Evolutionary conservation across 2,888 invertebrate species (phyloP).

Genomic region (Ctena decussata): DNA sequence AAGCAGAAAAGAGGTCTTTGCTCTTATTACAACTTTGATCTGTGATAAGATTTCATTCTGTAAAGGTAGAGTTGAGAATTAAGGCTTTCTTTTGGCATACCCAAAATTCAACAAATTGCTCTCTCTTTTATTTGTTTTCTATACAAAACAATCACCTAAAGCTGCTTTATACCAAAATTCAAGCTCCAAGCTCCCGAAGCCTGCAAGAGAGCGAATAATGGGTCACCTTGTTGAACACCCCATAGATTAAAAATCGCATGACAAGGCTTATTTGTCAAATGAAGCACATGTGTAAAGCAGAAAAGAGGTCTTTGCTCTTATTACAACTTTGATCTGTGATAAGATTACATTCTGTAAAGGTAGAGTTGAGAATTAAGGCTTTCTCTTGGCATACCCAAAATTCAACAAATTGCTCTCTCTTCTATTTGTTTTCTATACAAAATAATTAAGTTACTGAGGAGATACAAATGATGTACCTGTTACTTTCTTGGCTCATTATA

Average conservation of each 20-base stretch:
- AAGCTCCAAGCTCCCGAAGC: not conserved
- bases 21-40: not conserved
- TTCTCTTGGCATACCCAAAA: not conserved
- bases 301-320: not conserved
- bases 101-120: too few species aligned
- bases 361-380: not conserved
- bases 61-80: too few species aligned
- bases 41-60: too few species aligned
- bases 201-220: not conserved
- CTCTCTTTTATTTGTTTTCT: not conserved
- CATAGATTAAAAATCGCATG: not conserved
- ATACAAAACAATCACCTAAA: not conserved
- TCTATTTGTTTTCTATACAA: not conserved
- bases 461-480: conserved; percentile 34
- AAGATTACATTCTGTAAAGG: not conserved
- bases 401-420: not conserved
- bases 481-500: conserved; percentile 42
- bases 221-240: not conserved
- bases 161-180: not conserved
- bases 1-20: conserved; percentile 2
- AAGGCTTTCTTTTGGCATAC: too few species aligned
- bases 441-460: not conserved
- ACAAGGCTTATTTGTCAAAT: not conserved
- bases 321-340: not conserved
- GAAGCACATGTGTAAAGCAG: conserved; percentile 12